Base-by-base conservation (phyloP, 1,140 invertebrate species). In the Anthonomus grandis region DNA sequence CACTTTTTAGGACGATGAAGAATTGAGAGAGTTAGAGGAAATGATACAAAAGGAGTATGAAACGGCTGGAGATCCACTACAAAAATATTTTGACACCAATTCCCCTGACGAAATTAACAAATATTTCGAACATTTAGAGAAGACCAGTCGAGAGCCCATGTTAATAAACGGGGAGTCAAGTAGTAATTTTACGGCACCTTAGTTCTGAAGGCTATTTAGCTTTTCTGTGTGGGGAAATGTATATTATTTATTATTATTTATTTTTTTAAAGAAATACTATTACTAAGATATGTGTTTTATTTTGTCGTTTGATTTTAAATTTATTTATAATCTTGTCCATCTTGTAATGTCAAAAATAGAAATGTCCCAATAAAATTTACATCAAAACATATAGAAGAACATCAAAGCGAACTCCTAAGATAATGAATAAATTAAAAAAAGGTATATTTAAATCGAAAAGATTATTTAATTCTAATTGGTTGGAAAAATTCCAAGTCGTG, bases 21-120 rank as follows among this genome's bases (percentile, higher is more conserved):
- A 51, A 24, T 36, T 41, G n/a, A 51, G 27, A 19, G 8, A 41
- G 6, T 24, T 51, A 2, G 49, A 51, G 24, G 49, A 51, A 23
- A 51, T 51, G 49, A 51, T 51, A 12, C 13, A 51, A 41, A 51
- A 51, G 41, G 49, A 49, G 18, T 22, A 15, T 5, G 0, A 15
- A 39, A 24, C 21, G 22, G 10, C 13, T 24, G 36, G 36, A 10
- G 49, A 51, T 51, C 36, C 49, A 4, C 21, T 15, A 15, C 41
- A 25, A 8, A 9, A 23, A 38, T 51, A 51, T 25, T 12, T 51
- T 13, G 27, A 51, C 12, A n/a, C n/a, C n/a, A n/a, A n/a, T n/a
- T n/a, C n/a, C 8, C 49, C 49, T n/a, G 8, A 41, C 10, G 49
- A 51, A 6, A 15, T 51, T 2, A 15, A 39, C 12, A 41, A n/a